These are phyloP conservation scores for Achlya flavicornis DNA, from an alignment of 2,888 invertebrate genomes.

Conservation along the genomic window DNA sequence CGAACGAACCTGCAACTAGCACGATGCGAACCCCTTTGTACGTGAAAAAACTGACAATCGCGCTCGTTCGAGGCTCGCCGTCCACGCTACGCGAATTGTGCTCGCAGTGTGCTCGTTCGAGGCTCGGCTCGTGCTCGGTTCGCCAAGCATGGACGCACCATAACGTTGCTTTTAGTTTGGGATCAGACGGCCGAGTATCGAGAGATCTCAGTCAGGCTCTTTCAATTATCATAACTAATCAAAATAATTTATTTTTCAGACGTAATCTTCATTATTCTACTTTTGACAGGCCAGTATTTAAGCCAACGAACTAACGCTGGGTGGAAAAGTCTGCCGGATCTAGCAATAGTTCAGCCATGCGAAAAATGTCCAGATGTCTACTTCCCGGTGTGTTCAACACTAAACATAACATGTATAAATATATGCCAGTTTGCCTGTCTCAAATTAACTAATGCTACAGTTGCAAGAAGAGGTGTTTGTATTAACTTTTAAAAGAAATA, in stretches of 20 bases:
- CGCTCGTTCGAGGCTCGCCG: too few relatives aligned
- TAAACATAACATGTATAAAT: slow-evolving; percentile 40
- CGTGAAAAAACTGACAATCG: too few relatives aligned
- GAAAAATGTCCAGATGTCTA: slow-evolving; percentile 26
- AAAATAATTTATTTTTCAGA: not conserved
- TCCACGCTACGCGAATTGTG: too few relatives aligned
- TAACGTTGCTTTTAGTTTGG: too few relatives aligned
- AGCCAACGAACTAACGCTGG: not conserved
- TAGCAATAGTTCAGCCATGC: not conserved
- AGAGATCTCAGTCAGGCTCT: too few relatives aligned
- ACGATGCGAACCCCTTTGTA: too few relatives aligned
- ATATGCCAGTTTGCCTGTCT: slow-evolving; percentile 37
- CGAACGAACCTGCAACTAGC: too few relatives aligned
- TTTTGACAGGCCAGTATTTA: not conserved
- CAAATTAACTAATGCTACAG: slow-evolving; percentile 15
- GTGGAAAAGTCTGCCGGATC: not conserved
- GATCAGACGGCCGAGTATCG: too few relatives aligned
- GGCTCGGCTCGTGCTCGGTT: too few relatives aligned
- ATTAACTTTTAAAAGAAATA: slow-evolving; percentile 27
- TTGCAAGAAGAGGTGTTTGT: slow-evolving; percentile 36
- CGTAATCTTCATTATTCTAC: not conserved
- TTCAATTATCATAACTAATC: too few relatives aligned
- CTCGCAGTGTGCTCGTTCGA: too few relatives aligned
- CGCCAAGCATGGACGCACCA: too few relatives aligned
- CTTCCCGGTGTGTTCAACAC: slow-evolving; percentile 43